Evolutionary conservation across 2,797 vertebrate species (phyloP), one percentile per base, ranked within the genome.

Genomic region (Hylomyscus alleni): DNA sequence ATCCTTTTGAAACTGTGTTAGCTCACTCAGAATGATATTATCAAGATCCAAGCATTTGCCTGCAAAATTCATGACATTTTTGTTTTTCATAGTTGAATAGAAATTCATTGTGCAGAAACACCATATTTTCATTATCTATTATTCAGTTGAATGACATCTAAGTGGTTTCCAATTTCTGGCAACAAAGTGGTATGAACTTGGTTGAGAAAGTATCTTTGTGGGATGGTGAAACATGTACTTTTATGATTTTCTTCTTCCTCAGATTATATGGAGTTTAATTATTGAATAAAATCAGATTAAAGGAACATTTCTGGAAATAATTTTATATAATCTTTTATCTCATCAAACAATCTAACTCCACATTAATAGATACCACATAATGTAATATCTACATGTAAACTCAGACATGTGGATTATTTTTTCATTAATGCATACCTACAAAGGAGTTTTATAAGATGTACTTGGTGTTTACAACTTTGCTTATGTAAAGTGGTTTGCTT

Each of bases 261-360:
- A 12, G 20, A 24, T 58, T 58, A 3, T 58, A 26, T 24, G 15
- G 3, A 40, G 24, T 44, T 60, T 26, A 29, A 24, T 60, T 40
- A 60, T 29, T 84, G 15, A 84, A 47, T 65, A 31, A 92, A 77
- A 89, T 47, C n/a, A 82, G 40, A 82, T 86, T 31, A 90, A 54
- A 72, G 2, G 19, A 81, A 75, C 5, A 81, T 85, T 20, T 95
- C 13, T 67, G 50, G 40, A 60, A 73, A 6, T 1, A 29, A 77
- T 83, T 91, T 89, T 4, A 52, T 50, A 84, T 72, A 69, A 37
- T 89, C 4, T 95, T 86, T 34, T 24, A 72, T 72, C 78, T 69
- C 13, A 69, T 80, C 44, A 72, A 85, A 34, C 80, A 50, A 37
- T 90, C 20, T 92, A 78, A 83, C 11, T 52, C 19, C 6, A 80